Percentiles rank a stretch among this genome's conserved stretches.
These are phyloP conservation scores for Rhinophrynus dorsalis DNA, from an alignment of 2,797 vertebrate genomes.

Conservation along the genomic window DNA sequence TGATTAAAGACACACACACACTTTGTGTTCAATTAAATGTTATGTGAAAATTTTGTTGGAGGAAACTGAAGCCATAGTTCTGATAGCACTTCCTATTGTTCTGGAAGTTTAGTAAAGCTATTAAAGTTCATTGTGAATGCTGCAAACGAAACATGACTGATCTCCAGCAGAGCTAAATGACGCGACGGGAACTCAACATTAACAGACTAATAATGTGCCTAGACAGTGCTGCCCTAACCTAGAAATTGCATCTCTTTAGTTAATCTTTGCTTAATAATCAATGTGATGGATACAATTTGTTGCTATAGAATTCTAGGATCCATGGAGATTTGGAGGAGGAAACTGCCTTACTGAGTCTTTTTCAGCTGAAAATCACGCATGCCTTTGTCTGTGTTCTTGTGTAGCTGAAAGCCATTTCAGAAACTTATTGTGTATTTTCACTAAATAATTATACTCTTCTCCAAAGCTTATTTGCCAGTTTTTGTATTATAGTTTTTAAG, in stretches of 20 bases:
- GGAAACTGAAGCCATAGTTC: neutral
- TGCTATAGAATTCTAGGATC: neutral
- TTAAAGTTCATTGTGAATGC: slow-evolving; percentile 18
- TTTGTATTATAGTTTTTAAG: no score
- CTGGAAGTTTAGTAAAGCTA: neutral
- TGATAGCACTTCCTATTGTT: slow-evolving; percentile 23
- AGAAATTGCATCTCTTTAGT: neutral
- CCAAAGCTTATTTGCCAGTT: no score
- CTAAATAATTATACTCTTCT: no score
- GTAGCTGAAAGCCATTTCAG: no score
- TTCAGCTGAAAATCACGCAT: neutral
- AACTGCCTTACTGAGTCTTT: no score
- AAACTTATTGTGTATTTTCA: no score
- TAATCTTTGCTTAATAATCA: slow-evolving; percentile 4
- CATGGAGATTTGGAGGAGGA: neutral
- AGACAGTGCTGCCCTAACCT: neutral
- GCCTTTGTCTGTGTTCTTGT: no score
- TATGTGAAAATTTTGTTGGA: no score
- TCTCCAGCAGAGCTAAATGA: slow-evolving; percentile 17
- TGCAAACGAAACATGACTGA: slow-evolving; percentile 21
- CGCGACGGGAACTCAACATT: neutral
- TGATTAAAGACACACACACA: no score
- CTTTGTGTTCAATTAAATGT: no score
- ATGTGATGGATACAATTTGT: neutral
- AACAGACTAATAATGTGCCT: neutral